Percentiles rank a stretch among this genome's conserved stretches.
Evolutionary conservation across 2,888 invertebrate genomes (phyloP).

Genomic region (Limnephilus rhombicus): DNA sequence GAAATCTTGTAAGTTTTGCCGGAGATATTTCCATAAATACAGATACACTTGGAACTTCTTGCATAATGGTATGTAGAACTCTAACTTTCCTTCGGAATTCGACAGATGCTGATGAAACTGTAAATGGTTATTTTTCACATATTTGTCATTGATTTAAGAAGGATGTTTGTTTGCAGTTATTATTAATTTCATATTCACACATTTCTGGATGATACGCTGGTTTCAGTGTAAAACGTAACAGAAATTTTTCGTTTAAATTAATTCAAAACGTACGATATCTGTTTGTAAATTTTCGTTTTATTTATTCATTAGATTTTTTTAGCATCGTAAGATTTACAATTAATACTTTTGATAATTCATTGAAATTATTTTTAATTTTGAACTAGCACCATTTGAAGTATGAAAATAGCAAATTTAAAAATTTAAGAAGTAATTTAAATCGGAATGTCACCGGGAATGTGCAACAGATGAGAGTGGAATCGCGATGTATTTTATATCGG

Average conservation of each 20-base stretch:
- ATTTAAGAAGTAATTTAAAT: background rate
- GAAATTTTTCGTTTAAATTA: background rate
- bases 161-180: slow-evolving; percentile 5
- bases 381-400: background rate
- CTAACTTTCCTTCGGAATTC: background rate
- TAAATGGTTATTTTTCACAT: slow-evolving; percentile 6
- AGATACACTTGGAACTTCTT: slow-evolving; percentile 9
- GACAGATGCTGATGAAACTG: background rate
- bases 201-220: background rate
- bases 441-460: background rate
- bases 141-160: slow-evolving; percentile 30
- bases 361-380: background rate
- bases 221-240: background rate
- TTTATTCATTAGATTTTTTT: background rate
- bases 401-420: background rate
- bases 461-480: slow-evolving; percentile 28
- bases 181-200: background rate
- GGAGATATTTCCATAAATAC: slow-evolving; percentile 54
- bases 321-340: background rate
- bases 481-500: slow-evolving; percentile 6
- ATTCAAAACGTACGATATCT: background rate
- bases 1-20: slow-evolving; percentile 40
- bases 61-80: background rate
- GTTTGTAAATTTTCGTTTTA: background rate
- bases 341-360: background rate